phyloP scores from a whole-genome alignment of 2,888 invertebrate genomes.

The Cheilosia pagana region DNA sequence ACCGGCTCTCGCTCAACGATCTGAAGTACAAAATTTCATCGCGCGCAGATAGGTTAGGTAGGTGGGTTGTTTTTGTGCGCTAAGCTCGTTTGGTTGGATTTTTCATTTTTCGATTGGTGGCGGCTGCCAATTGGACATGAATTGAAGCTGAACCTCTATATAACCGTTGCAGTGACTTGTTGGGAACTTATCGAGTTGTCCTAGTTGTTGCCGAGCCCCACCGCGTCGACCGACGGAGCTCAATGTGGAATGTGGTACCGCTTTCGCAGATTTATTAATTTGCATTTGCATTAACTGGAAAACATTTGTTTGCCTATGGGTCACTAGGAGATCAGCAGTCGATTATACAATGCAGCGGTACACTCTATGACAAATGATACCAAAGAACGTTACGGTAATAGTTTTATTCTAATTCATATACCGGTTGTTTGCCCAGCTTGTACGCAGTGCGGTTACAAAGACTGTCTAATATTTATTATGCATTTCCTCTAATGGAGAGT shows the following conservation, averaged over 20 bases:
- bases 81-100: constrained; percentile 44
- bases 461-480: constrained; percentile 3
- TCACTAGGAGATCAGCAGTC: constrained; percentile 15
- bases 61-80: constrained; percentile 28
- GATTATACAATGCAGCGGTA: constrained; percentile 41
- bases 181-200: constrained; percentile 59
- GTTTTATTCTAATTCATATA: constrained; percentile 45
- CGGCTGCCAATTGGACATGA: constrained; percentile 54
- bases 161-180: constrained; percentile 38
- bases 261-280: constrained; percentile 71
- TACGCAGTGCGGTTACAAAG: constrained; percentile 17
- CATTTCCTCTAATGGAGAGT: constrained; percentile 1
- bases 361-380: constrained; percentile 50
- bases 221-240: constrained; percentile 3
- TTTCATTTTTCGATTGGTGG: constrained; percentile 35
- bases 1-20: constrained; percentile 15
- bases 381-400: constrained; percentile 52
- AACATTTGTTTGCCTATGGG: constrained; percentile 19
- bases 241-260: constrained; percentile 62
- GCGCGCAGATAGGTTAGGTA: constrained; percentile 35
- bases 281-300: constrained; percentile 62
- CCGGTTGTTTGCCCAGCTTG: not conserved
- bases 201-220: constrained; percentile 46
- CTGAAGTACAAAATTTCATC: constrained; percentile 25
- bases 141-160: constrained; percentile 48